Evolutionary conservation across 2,113 vertebrate genomes (phyloP), one percentile per base, ranked within the genome.

Genomic region (Macquaria australasica): DNA sequence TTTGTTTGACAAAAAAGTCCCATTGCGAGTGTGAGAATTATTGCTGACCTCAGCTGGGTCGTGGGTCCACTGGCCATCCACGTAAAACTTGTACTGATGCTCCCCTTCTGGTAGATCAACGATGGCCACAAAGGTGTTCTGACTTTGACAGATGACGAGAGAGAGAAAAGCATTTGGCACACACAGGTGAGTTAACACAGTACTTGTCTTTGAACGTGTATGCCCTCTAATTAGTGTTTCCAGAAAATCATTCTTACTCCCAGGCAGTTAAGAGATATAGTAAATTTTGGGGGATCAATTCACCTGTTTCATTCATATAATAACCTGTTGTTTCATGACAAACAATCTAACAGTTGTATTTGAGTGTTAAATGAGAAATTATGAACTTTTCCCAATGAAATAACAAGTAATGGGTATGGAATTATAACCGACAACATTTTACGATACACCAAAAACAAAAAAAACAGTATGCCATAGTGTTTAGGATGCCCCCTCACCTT

Each of bases 81-180:
- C 98, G 1, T 97, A 97, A 93, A 99, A 99, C 91, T 99, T 99
- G 93, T 99, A 99, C 79, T 99, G 98, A 92, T 99, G 98, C 85
- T 99, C 98, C 41, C 98, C 98, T 91, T 99, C 98, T 0, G 98
- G 98, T 82, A 99, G 96, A 85, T 99, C 98, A 75, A 99, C 95
- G 69, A 99, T 99, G 14, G 98, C 97, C 87, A 98, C 98, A 82
- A 99, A 99, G 92, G 98, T 99, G 88, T 99, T 99, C 90, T 99
- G 98, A 95, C 98, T 99, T 84, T 77, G 37, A 89, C 8, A 83
- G 45, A 89, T 6, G 21, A 89, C 10, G 12, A 87, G 56, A 93
- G 80, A 48, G 58, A 34, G 34, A 34, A 34, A 3, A 34, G 34
- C 9, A 45, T 74, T 28, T 23, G 6, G 28, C 34, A 1, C 25